Evolutionary conservation across 2,888 invertebrate species (phyloP), one percentile per base, ranked within the genome.

Genomic region (Pandemis corylana): DNA sequence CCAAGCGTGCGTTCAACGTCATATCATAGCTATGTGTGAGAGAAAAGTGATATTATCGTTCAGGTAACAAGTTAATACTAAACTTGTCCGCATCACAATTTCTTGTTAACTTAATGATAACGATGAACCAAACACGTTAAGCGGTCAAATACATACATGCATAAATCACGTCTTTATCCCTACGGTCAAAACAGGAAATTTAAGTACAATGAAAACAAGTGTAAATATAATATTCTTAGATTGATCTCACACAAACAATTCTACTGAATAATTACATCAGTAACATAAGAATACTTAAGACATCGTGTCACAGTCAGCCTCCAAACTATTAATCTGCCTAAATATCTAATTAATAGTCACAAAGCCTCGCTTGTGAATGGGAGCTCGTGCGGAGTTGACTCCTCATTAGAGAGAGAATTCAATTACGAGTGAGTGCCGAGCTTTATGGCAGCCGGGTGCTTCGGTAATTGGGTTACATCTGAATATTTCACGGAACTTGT

Each of bases 391-490:
- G 65, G 49, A 67, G 67, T 67, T 56, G 49, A 73, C 64, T 65
- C 59, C 68, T 69, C 73, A 65, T 69, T 65, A 74, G 13, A 61
- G 68, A 49, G 68, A 65, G 73, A 65, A 74, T 74, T 74, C 65
- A 69, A 74, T 74, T 74, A 74, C 59, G 59, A 64, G 15, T 42
- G 51, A 64, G 68, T 69, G 73, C 67, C 56, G 59, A 63, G 73
- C 69, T 65, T 65, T 69, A 69, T 46, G 61, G 28, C 69, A 10
- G 49, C 36, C 42, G 36, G 62, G 28, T 49, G 62, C n/a, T 36
- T 9, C 41, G 42, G 42, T 65, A 64, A 68, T 69, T 69, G 59
- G 65, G 51, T 69, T 73, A 59, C 68, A 61, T 65, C 41, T 74
- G 72, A 67, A 61, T 72, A 72, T 72, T 49, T 41, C 49, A 56